Evolutionary conservation across 2,888 invertebrate species (phyloP), one percentile per base, ranked within the genome.

Genomic region (Dexiosoma caninum): DNA sequence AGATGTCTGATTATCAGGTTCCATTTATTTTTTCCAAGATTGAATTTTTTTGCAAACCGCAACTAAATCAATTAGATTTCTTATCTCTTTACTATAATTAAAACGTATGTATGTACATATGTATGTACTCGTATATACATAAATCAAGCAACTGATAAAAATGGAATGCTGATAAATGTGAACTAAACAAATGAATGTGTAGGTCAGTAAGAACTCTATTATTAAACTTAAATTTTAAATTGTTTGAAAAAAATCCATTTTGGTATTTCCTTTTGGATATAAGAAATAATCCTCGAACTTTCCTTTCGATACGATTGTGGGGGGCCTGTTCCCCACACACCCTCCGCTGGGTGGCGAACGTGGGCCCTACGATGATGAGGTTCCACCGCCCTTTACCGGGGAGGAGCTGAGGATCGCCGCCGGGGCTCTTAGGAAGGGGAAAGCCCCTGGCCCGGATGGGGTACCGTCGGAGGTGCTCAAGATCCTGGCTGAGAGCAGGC

Each of bases 1-100:
- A 78, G 77, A 78, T 78, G 77, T 78, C 70, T 71, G 70, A 78
- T 78, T 78, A 78, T 59, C 49, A 57, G 55, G 32, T 66, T 64
- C 55, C 46, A 35, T 37, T 55, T 44, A n/a, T n/a, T n/a, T n/a
- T 27, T 5, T 5, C 27, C 27, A 27, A 5, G 6, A 5, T 27
- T 27, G 6, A 27, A 27, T 5, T 27, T 27, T 27, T 55, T 62
- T 70, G 49, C 77, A 64, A 70, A 62, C 78, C 46, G 23, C 74
- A 74, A 74, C 46, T 62, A 67, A 67, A 42, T 66, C 30, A 66
- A 53, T 59, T 59, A 67, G 76, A 67, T 77, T 72, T 67, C 62
- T 77, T 67, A 77, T 72, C 81, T 53, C 32, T 55, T 14, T 23
- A 70, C 42, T 75, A 32, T 53, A 74, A 57, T 46, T 74, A 27